phyloP scores from a whole-genome alignment of 2,888 invertebrate genomes.

The Philereme vetulata region DNA sequence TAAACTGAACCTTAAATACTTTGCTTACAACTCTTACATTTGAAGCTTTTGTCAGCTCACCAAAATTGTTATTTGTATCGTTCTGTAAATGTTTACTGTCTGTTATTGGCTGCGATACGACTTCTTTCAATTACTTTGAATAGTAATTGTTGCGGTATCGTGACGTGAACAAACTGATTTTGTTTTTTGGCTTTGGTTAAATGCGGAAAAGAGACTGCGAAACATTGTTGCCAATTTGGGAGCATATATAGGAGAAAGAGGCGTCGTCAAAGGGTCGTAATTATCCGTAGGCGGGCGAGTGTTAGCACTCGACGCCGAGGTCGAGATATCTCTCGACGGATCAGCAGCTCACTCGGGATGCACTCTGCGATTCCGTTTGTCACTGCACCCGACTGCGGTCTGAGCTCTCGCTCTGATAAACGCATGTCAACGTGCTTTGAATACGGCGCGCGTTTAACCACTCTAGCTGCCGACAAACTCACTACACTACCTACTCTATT shows the following conservation, averaged over 20 bases:
- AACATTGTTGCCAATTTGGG: constrained; percentile 63
- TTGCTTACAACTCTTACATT: constrained; percentile 52
- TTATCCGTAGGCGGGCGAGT: constrained; percentile 77
- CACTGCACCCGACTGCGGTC: constrained; percentile 72
- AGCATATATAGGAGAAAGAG: constrained; percentile 62
- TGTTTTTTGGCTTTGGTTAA: constrained; percentile 20
- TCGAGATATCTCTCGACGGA: constrained; percentile 80
- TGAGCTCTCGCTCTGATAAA: constrained; percentile 77
- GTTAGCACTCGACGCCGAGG: constrained; percentile 76
- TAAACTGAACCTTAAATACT: constrained; percentile 63
- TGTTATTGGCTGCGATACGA: constrained; percentile 35
- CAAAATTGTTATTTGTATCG: constrained; percentile 48
- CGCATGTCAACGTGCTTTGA: constrained; percentile 79
- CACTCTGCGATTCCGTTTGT: constrained; percentile 82
- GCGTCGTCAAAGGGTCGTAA: constrained; percentile 75
- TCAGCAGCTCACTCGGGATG: constrained; percentile 80
- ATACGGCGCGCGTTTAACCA: constrained; percentile 65
- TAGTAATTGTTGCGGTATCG: constrained; percentile 22
- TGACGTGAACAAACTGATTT: constrained; percentile 22
- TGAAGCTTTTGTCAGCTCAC: constrained; percentile 49
- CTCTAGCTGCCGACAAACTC: constrained; percentile 51
- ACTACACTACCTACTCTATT: constrained; percentile 30
- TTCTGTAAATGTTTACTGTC: constrained; percentile 46
- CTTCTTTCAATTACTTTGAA: constrained; percentile 37
- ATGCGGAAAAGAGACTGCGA: constrained; percentile 41